Evolutionary conservation across 2,113 vertebrate genomes (phyloP), one percentile per base, ranked within the genome.

Genomic region (Microtus montanus): DNA sequence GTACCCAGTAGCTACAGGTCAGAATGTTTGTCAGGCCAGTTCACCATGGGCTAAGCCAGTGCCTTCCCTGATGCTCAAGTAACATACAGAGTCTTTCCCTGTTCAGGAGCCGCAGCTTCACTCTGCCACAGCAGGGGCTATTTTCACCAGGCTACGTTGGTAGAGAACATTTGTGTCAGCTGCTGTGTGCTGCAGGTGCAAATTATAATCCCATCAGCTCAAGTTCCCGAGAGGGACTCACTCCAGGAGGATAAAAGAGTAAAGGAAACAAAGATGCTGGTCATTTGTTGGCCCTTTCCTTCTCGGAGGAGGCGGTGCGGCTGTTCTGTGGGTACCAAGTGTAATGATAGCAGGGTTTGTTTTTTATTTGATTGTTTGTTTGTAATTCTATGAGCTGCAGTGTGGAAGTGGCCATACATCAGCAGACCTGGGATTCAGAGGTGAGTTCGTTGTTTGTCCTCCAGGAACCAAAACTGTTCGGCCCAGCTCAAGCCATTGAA

Each of bases 161-260:
- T 49, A 24, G 82, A 41, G 70, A 64, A 71, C 7, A 89, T 70
- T 52, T 14, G 73, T 8, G 33, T 89, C 95, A 96, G 97, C 94
- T 97, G 97, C 87, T 38, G 0, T 41, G 41, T 63, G 24, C 8
- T 0, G 2, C 70, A 44, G 87, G 22, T 15, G 1, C 3, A 61
- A 71, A 64, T 83, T 49, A 64, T 49, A 64, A 49, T 49, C 54
- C n/a, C 7, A 30, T 74, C 77, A 94, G 87, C 47, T 41, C 47
- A 19, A 41, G 26, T n/a, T 95, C 86, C 30, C 2, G 6, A 22
- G 84, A 14, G 35, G 85, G 82, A 66, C 9, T 28, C 52, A 35
- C 17, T 28, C 0, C 35, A 3, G 2, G 44, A 92, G 71, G n/a
- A 68, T 96, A 89, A 73, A 92, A 85, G 95, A 64, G 20, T 7